These are phyloP conservation scores for Dinomys branickii DNA, from an alignment of 2,113 vertebrate genomes.

Conservation along the genomic window DNA sequence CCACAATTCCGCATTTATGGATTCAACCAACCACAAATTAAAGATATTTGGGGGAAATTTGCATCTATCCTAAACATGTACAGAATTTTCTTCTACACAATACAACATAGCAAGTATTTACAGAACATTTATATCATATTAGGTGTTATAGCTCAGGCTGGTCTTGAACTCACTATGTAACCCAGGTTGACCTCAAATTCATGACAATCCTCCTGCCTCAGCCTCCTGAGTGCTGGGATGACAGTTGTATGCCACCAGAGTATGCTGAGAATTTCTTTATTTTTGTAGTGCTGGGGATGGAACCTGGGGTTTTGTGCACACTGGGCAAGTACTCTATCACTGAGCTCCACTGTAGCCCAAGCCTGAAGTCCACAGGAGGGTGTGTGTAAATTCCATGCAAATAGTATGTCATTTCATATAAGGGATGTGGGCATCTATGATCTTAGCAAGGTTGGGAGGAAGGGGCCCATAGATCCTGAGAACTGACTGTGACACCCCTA, in stretches of 20 bases:
- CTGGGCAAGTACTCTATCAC: background rate
- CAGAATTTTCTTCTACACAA: background rate
- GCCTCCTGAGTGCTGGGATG: background rate
- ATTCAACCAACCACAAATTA: background rate
- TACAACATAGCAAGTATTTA: background rate
- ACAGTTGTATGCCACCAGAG: background rate
- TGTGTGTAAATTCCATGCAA: background rate
- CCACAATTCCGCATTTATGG: background rate
- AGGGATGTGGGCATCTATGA: background rate
- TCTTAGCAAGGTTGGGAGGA: background rate
- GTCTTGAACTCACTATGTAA: background rate
- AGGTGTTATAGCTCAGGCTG: background rate
- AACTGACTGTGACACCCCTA: background rate
- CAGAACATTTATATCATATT: background rate
- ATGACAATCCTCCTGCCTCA: background rate
- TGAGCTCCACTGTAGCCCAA: background rate
- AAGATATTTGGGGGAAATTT: background rate
- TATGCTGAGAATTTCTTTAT: background rate
- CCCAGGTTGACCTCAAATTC: background rate
- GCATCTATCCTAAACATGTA: background rate
- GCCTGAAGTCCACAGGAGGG: background rate
- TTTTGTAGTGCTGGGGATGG: background rate
- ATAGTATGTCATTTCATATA: background rate
- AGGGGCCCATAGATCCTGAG: background rate
- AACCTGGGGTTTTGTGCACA: background rate